These are phyloP conservation scores for Menidia menidia DNA, from an alignment of 2,797 vertebrate genomes.

Conservation along the genomic window DNA sequence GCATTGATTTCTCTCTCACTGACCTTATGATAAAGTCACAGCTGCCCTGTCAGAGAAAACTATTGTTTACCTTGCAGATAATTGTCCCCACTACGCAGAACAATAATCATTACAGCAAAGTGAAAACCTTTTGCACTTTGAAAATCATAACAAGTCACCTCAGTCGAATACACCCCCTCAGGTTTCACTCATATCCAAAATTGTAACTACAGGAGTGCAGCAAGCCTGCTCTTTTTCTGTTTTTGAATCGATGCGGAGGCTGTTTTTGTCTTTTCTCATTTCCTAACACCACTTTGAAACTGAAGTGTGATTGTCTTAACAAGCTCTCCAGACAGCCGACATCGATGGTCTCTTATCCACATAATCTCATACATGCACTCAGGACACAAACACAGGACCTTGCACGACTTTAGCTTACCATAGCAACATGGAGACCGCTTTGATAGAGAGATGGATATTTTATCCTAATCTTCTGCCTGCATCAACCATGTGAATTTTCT, in stretches of 20 bases:
- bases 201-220: constrained; percentile 15
- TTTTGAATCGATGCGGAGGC: constrained; percentile 35
- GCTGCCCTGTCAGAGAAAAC: background rate
- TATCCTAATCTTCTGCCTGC: constrained; percentile 46
- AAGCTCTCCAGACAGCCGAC: constrained; percentile 60
- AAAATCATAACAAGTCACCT: background rate
- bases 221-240: constrained; percentile 16
- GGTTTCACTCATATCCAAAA: constrained; percentile 20
- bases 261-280: constrained; percentile 47
- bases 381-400: constrained; percentile 47
- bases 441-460: constrained; percentile 29
- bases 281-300: constrained; percentile 69
- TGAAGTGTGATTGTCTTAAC: constrained; percentile 62
- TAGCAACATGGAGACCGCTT: constrained; percentile 49
- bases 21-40: constrained; percentile 11
- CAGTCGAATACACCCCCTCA: constrained; percentile 1
- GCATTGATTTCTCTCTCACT: constrained; percentile 1
- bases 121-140: background rate
- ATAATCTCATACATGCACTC: constrained; percentile 71
- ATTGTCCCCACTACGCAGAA: background rate
- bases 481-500: constrained; percentile 37
- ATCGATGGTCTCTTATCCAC: constrained; percentile 60
- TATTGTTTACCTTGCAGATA: background rate
- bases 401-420: constrained; percentile 48
- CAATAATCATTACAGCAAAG: background rate